Base-by-base conservation (phyloP, 2,888 invertebrate species). In the Dendrolimus pini region DNA sequence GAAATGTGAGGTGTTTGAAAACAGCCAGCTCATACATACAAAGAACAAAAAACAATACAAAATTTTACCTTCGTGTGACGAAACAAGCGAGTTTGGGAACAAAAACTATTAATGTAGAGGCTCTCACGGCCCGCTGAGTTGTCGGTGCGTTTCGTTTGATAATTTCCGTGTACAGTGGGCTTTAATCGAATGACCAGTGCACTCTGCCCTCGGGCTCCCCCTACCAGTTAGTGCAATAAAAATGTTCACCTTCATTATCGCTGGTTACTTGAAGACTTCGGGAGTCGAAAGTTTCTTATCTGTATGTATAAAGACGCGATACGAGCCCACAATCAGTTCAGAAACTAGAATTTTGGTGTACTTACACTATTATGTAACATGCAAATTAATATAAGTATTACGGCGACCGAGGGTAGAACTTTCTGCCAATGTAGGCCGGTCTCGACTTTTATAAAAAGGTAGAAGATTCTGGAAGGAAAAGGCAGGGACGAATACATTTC, bases 71-170 rank as follows among this genome's bases (percentile, higher is more conserved):
- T 80, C 78, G 77, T 78, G 77, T 72, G 75, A 82, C 78, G 78
- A 79, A 81, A 81, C 78, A 72, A 70, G 72, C 65, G 82, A 81
- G 81, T 82, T 80, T 74, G 77, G 71, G 70, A 80, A 87, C 86
- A 87, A 89, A 88, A 89, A 88, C 88, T 88, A 86, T 86, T 83
- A 85, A 85, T 83, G 83, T 82, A 83, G 81, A 81, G 78, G 75
- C 82, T 80, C 80, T 83, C 80, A 79, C 88, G 82, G 85, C 71
- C 81, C 83, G 86, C 70, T 88, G 88, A 81, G 75, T 83, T 80
- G 83, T 83, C 80, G 80, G 85, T 86, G 85, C 82, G 85, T 86
- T 85, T 81, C 87, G 89, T 88, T 88, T 88, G 86, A 89, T 89
- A 88, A 89, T 87, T 85, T 84, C 82, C 82, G 84, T 84, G 82